These are phyloP conservation scores for Sturnus vulgaris DNA, from an alignment of 2,113 vertebrate species.

Conservation along the genomic window DNA sequence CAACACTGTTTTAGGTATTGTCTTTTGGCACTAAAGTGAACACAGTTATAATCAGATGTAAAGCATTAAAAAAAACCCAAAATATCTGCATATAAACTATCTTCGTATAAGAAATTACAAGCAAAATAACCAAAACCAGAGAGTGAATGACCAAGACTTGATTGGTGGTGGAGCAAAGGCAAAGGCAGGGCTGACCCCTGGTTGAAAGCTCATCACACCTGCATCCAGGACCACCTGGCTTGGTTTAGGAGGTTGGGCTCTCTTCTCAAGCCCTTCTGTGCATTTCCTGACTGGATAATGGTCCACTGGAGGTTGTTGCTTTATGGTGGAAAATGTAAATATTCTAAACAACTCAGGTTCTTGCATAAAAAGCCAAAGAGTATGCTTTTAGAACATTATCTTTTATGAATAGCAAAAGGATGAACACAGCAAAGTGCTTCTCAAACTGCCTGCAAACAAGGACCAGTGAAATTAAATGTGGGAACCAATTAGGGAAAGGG, in stretches of 20 bases:
- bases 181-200: background rate
- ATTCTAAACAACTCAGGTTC: background rate
- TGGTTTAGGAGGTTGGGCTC: background rate
- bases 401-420: background rate
- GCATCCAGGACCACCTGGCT: rapidly evolving
- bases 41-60: conserved; percentile 47
- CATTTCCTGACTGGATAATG: background rate
- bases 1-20: conserved; percentile 36
- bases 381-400: background rate
- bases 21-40: conserved; percentile 48
- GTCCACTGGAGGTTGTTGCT: background rate
- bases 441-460: background rate
- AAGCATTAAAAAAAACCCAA: background rate
- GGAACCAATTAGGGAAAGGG: background rate
- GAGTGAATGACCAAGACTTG: background rate
- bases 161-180: background rate
- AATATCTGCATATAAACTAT: background rate
- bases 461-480: background rate
- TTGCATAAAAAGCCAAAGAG: background rate
- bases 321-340: background rate
- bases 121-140: background rate
- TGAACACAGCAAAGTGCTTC: background rate
- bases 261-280: background rate
- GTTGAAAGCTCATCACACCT: background rate
- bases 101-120: background rate